A percentile compares a stretch with the other conserved stretches of the same genome.
phyloP scores from a whole-genome alignment of 2,113 vertebrate species.

The Phodopus roborovskii region DNA sequence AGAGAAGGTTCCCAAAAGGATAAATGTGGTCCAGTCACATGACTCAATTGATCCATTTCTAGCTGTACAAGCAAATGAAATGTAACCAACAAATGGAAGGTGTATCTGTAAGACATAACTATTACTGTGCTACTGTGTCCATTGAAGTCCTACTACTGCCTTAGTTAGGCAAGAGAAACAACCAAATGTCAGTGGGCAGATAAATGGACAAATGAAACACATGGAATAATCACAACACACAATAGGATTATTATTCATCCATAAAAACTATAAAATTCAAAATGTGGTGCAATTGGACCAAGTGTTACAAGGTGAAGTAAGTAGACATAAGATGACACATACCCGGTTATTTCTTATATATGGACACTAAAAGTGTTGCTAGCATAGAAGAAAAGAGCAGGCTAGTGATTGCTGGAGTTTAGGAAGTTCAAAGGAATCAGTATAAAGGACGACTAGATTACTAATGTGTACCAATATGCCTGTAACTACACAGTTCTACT shows the following conservation, averaged over 20 bases:
- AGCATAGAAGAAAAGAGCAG: neutral
- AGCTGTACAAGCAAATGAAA: neutral
- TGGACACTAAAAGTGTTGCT: neutral
- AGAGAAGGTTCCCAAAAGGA: neutral
- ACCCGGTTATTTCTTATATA: neutral
- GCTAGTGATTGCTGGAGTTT: neutral
- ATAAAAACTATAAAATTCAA: neutral
- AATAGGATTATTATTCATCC: neutral
- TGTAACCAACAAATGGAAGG: neutral
- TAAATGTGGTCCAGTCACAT: neutral
- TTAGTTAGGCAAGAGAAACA: neutral
- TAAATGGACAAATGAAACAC: neutral
- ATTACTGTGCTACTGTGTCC: neutral
- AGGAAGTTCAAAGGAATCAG: neutral
- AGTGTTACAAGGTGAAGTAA: neutral
- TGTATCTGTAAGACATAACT: neutral
- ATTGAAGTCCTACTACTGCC: neutral
- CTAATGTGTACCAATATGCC: neutral
- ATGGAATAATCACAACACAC: neutral
- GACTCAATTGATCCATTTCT: neutral
- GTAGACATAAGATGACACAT: neutral
- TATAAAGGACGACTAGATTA: neutral
- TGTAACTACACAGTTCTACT: neutral
- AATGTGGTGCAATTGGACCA: neutral
- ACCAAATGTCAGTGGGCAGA: neutral